A percentile compares a stretch with the other conserved stretches of the same genome.
Conservation (phyloP, 2,797 vertebrate genomes). For the Chrysocyon brachyurus region DNA sequence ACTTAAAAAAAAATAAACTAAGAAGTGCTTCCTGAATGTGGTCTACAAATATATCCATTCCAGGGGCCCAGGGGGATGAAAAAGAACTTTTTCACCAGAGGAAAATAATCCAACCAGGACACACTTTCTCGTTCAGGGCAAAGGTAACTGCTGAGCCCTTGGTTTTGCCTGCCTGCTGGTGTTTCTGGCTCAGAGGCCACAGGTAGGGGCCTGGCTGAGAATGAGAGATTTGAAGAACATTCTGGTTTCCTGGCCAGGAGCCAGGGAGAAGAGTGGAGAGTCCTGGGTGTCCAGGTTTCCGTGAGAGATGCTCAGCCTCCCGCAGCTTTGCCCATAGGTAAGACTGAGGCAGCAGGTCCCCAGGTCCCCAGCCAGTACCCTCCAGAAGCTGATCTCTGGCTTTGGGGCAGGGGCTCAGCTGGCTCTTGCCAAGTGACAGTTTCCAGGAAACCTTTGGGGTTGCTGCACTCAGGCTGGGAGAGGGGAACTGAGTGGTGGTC, state of each 20-base stretch:
- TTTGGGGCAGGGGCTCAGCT: not conserved
- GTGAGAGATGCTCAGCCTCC: fast-evolving
- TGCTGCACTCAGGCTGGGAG: not conserved
- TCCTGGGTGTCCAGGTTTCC: not conserved
- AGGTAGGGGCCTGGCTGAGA: not conserved
- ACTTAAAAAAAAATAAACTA: not conserved
- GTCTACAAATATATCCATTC: not conserved
- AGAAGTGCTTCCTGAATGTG: constrained; percentile 6
- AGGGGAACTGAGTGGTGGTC: not conserved
- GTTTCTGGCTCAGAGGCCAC: not conserved
- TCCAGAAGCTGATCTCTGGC: not conserved
- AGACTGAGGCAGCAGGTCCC: not conserved
- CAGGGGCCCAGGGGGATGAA: too few species aligned
- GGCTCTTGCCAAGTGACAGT: not conserved
- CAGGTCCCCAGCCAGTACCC: not conserved
- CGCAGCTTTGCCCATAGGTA: fast-evolving
- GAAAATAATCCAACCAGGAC: not conserved
- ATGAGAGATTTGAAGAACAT: not conserved
- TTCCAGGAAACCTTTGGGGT: not conserved
- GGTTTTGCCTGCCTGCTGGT: not conserved
- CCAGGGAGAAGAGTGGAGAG: not conserved
- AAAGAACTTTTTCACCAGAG: not conserved
- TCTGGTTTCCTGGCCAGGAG: not conserved
- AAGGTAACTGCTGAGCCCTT: not conserved
- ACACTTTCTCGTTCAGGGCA: not conserved